These are phyloP conservation scores for Alosa alosa DNA, from an alignment of 2,113 vertebrate genomes.

Conservation along the genomic window DNA sequence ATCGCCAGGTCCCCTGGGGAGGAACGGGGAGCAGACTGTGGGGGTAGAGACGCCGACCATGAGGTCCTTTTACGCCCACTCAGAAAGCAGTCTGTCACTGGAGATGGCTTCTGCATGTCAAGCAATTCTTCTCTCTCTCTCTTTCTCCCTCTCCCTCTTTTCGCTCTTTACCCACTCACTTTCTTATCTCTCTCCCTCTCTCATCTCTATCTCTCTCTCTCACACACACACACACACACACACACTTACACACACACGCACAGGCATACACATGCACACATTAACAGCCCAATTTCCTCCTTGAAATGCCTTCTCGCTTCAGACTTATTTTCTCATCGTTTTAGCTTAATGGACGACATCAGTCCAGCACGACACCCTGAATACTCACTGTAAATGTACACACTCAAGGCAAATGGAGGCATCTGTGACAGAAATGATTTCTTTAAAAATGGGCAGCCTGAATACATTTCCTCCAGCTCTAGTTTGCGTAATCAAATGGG, in stretches of 20 bases:
- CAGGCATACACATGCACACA: not conserved
- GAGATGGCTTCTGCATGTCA: slow-evolving; percentile 24
- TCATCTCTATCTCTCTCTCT: not conserved
- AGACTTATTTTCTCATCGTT: slow-evolving; percentile 13
- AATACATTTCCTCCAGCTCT: not conserved
- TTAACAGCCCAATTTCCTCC: not conserved
- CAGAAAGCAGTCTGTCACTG: slow-evolving; percentile 27
- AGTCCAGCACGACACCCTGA: not conserved
- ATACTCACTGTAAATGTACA: not conserved
- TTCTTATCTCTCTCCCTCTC: not conserved
- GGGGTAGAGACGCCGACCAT: not conserved
- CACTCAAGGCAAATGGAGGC: not conserved
- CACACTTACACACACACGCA: not conserved
- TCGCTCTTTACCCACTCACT: not conserved
- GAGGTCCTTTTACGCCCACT: slow-evolving; percentile 21
- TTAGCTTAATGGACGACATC: not conserved
- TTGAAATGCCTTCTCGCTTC: not conserved
- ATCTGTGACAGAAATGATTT: slow-evolving; percentile 1
- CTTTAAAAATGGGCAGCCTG: not conserved
- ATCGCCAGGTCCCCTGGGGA: not conserved
- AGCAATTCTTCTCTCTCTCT: not conserved
- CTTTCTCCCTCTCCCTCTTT: not conserved
- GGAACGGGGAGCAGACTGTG: slow-evolving; percentile 7
- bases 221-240: slow-evolving; percentile 7
- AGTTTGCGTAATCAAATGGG: not conserved